Evolutionary conservation across 2,797 vertebrate genomes (phyloP), one percentile per base, ranked within the genome.

Genomic region (Pipistrellus pipistrellus): DNA sequence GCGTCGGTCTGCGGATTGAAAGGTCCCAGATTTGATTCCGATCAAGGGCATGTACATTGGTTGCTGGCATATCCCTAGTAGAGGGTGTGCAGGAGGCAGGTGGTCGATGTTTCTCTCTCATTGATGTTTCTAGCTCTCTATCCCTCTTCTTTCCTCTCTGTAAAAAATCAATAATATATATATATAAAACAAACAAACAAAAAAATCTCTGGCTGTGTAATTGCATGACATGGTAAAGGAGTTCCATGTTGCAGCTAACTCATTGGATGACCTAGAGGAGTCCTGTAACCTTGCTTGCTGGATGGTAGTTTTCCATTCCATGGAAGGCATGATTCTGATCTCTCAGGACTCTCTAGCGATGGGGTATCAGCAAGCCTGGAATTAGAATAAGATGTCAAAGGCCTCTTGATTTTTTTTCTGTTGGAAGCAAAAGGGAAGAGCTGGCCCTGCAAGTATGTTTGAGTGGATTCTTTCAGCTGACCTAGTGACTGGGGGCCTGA

Each of bases 401-500:
- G 77, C 41, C 48, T 77, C 87, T 80, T 76, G 87, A 76, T 83
- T 90, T 86, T 90, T 90, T 91, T 96, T 87, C 64, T 90, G 32
- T 69, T 80, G 80, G 77, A 93, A 93, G 73, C n/a, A 25, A 75
- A 89, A 78, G 51, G 73, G 44, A 82, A 94, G 89, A 95, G n/a
- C 64, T 55, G 21, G 57, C 21, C 69, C n/a, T n/a, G n/a, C n/a
- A n/a, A n/a, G n/a, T n/a, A n/a, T n/a, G n/a, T n/a, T n/a, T n/a
- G 2, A 57, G 11, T 82, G 93, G 46, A 53, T 94, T 96, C 93
- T 95, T 97, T 95, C 77, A 12, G 18, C 48, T 46, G 91, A 78
- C 95, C 5, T 80, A 55, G 81, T 62, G 90, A 30, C 38, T 88
- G 75, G 78, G 95, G 71, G 71, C 88, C 90, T 97, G 94, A 96